Conservation (phyloP, 2,797 vertebrate genomes). For the Netta rufina region DNA sequence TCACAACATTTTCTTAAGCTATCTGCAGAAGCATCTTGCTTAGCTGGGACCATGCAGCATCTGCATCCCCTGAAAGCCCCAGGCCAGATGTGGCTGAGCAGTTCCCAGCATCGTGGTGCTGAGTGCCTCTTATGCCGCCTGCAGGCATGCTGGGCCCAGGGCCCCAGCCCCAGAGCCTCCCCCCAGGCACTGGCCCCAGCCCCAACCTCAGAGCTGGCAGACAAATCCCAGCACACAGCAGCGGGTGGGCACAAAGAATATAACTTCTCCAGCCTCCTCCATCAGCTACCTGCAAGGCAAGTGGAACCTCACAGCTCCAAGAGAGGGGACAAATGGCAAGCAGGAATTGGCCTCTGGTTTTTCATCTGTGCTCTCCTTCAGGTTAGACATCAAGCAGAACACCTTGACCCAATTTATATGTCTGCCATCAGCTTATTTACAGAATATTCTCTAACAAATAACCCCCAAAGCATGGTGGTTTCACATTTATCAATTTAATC, state of each 20-base stretch:
- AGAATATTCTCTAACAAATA: neutral
- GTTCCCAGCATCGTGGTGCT: neutral
- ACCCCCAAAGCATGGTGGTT: neutral
- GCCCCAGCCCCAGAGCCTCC: too few relatives aligned
- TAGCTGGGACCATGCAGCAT: neutral
- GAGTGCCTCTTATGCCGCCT: conserved; percentile 20
- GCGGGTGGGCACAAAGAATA: too few relatives aligned
- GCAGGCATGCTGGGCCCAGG: neutral
- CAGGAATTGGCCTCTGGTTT: neutral
- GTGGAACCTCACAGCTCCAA: neutral
- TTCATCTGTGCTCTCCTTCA: neutral
- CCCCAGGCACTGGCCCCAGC: too few relatives aligned
- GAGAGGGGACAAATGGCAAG: neutral
- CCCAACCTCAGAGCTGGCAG: too few relatives aligned
- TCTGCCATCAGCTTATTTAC: neutral
- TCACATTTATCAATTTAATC: neutral
- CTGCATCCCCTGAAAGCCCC: neutral
- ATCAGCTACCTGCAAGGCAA: neutral
- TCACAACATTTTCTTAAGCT: neutral
- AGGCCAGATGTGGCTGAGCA: neutral
- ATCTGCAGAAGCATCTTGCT: neutral
- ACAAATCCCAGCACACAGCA: too few relatives aligned
- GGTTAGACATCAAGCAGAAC: neutral
- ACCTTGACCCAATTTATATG: neutral
- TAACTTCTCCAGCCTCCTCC: neutral